Conservation (phyloP, 2,797 vertebrate genomes). For the Aselliscus stoliczkanus region DNA sequence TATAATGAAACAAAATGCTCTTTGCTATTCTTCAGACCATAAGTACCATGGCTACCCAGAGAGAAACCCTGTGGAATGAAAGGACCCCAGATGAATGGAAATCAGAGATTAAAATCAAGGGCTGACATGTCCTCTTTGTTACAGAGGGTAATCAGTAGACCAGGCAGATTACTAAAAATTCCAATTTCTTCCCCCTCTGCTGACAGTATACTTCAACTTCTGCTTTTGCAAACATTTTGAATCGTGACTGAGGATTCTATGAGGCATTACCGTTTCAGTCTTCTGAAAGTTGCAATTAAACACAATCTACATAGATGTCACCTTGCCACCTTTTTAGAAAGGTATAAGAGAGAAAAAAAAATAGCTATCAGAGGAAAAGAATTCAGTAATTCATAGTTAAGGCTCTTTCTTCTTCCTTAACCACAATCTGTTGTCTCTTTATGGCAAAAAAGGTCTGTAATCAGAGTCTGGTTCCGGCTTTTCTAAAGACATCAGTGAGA, state of each 20-base stretch:
- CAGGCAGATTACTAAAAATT: constrained; percentile 41
- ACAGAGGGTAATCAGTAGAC: constrained; percentile 35
- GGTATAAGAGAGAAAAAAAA: constrained; percentile 42
- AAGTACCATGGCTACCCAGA: neutral
- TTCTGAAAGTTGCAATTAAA: constrained; percentile 67
- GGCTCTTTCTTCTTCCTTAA: constrained; percentile 46
- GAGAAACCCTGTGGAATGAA: constrained; percentile 43
- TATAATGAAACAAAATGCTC: constrained; percentile 35
- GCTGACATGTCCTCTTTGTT: constrained; percentile 40
- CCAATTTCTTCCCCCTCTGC: neutral
- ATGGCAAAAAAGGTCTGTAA: constrained; percentile 52
- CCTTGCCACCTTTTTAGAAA: constrained; percentile 60
- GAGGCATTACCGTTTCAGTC: constrained; percentile 41
- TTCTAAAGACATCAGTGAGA: constrained; percentile 39
- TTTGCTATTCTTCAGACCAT: neutral
- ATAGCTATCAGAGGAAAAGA: constrained; percentile 32
- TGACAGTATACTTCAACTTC: constrained; percentile 46
- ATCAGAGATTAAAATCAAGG: constrained; percentile 58
- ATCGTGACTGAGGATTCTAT: constrained; percentile 34
- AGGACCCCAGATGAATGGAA: constrained; percentile 46
- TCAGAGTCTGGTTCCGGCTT: constrained; percentile 46
- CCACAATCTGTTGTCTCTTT: constrained; percentile 48
- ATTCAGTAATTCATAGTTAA: constrained; percentile 55
- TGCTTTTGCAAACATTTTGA: constrained; percentile 73
- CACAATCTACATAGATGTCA: constrained; percentile 49